Evolutionary conservation across 1,140 invertebrate genomes (phyloP).

Genomic region (Heliconius eleuchia): DNA sequence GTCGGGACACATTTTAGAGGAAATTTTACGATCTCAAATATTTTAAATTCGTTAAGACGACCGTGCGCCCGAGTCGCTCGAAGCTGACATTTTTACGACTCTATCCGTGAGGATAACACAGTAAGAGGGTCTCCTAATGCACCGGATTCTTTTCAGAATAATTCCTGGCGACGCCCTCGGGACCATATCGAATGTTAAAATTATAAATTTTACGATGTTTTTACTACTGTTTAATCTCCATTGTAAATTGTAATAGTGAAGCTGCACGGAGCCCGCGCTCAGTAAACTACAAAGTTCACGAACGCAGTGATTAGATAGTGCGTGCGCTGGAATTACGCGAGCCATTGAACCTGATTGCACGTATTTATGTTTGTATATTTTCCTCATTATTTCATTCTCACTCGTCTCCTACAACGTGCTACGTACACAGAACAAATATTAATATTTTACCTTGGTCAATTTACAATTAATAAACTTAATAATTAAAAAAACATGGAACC

Average conservation of each 20-base stretch:
- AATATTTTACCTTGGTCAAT: neutral
- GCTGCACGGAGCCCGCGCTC: slow-evolving; percentile 29
- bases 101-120: slow-evolving; percentile 53
- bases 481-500: neutral
- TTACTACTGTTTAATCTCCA: slow-evolving; percentile 76
- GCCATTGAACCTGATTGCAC: slow-evolving; percentile 33
- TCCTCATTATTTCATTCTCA: neutral
- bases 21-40: slow-evolving; percentile 61
- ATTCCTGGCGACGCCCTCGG: slow-evolving; percentile 53
- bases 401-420: neutral
- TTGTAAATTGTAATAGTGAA: slow-evolving; percentile 58
- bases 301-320: slow-evolving; percentile 42
- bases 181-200: slow-evolving; percentile 66
- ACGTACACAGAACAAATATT: neutral
- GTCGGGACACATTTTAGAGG: slow-evolving; percentile 47
- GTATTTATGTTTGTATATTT: slow-evolving; percentile 1
- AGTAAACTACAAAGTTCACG: slow-evolving; percentile 44
- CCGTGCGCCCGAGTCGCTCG: slow-evolving; percentile 46
- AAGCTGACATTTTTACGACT: slow-evolving; percentile 71
- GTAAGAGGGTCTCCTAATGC: slow-evolving; percentile 60
- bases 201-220: slow-evolving; percentile 59
- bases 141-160: slow-evolving; percentile 56
- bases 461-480: neutral
- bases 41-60: slow-evolving; percentile 56
- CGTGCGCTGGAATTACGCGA: slow-evolving; percentile 35